Evolutionary conservation across 2,888 invertebrate genomes (phyloP).

Genomic region (Coelinius sp.): DNA sequence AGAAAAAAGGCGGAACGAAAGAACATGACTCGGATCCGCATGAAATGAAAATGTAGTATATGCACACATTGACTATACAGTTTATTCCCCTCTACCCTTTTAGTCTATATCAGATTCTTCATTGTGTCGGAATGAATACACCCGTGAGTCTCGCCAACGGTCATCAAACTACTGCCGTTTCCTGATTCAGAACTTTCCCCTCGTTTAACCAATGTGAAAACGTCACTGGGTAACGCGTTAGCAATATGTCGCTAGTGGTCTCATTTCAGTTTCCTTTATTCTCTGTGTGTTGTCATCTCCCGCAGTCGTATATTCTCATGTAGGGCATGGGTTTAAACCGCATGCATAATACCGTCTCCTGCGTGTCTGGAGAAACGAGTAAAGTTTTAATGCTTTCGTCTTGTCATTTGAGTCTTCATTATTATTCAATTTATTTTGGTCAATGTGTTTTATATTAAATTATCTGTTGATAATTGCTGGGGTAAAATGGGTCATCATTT

Average conservation of each 20-base stretch:
- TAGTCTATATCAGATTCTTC: background rate
- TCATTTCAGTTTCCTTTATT: slow-evolving; percentile 12
- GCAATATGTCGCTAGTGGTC: slow-evolving; percentile 28
- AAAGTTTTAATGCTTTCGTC: slow-evolving; percentile 20
- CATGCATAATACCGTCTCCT: slow-evolving; percentile 12
- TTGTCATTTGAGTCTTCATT: background rate
- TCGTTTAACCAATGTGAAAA: slow-evolving; percentile 19
- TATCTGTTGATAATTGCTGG: no score
- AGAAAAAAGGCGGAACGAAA: background rate
- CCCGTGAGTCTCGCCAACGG: slow-evolving; percentile 2
- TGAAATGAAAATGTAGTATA: slow-evolving; percentile 33
- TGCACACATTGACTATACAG: background rate
- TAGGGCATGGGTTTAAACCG: background rate
- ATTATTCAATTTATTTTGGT: no score
- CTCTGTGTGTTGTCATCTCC: background rate
- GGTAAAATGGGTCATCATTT: no score
- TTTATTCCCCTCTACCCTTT: slow-evolving; percentile 10
- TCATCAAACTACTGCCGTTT: slow-evolving; percentile 16
- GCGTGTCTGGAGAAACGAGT: slow-evolving; percentile 19
- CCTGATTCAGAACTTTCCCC: slow-evolving; percentile 33
- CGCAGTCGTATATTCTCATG: background rate
- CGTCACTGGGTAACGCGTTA: slow-evolving; percentile 15
- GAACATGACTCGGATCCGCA: slow-evolving; percentile 31
- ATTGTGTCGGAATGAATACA: slow-evolving; percentile 24
- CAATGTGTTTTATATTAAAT: no score